phyloP scores from a whole-genome alignment of 2,113 vertebrate species.

The Lucifuga dentata region DNA sequence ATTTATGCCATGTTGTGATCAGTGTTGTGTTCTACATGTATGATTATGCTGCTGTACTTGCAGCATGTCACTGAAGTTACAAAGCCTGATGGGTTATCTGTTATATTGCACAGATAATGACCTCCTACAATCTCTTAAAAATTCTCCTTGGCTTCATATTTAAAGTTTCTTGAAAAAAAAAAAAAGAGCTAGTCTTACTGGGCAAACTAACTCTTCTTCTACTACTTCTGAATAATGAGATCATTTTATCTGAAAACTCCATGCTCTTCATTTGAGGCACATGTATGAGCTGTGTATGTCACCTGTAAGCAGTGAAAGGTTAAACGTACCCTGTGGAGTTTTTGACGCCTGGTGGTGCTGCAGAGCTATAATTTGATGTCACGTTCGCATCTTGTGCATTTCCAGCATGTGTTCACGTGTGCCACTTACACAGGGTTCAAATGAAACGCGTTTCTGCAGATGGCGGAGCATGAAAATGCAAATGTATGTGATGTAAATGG shows the following conservation, averaged over 20 bases:
- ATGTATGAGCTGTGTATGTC: constrained; percentile 27
- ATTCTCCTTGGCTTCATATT: constrained; percentile 26
- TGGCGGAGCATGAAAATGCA: too few species aligned
- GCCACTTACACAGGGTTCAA: too few species aligned
- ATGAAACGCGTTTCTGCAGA: too few species aligned
- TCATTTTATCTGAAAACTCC: background rate
- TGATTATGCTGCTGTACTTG: constrained; percentile 19
- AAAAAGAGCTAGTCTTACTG: constrained; percentile 11
- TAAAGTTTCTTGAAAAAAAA: constrained; percentile 1
- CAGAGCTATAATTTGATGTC: too few species aligned
- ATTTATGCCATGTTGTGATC: constrained; percentile 18
- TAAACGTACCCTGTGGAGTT: too few species aligned
- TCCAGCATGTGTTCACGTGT: too few species aligned
- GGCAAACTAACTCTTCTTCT: background rate
- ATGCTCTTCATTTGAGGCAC: constrained; percentile 50
- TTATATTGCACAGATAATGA: constrained; percentile 77
- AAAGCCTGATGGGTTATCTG: constrained; percentile 45
- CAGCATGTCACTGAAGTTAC: constrained; percentile 41
- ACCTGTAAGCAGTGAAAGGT: constrained; percentile 7
- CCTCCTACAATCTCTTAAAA: too few species aligned
- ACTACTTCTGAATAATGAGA: constrained; percentile 21
- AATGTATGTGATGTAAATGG: too few species aligned
- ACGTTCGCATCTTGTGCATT: too few species aligned
- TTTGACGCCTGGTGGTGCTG: too few species aligned
- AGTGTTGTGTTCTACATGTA: constrained; percentile 37